Evolutionary conservation across 2,113 vertebrate species (phyloP), one percentile per base, ranked within the genome.

Genomic region (Cyphomyrus plagiostoma): DNA sequence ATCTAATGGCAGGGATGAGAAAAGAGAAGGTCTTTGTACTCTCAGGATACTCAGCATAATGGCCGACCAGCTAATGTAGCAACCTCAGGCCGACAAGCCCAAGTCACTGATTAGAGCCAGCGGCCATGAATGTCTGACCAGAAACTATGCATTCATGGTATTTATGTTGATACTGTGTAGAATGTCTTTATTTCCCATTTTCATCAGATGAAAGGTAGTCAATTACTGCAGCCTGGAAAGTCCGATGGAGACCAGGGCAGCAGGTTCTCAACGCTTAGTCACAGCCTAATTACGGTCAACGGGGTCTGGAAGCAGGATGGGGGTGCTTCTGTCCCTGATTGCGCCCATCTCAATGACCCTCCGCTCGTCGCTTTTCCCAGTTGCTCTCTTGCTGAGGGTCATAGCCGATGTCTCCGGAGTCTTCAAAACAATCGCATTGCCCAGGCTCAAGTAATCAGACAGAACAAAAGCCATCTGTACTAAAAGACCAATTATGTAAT

Each of bases 271-370:
- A n/a, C 10, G 39, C 19, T 89, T 56, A 89, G 58, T 86, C 56
- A 56, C 74, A 83, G 77, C 52, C 80, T 89, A 89, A 89, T 89
- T 53, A 89, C 56, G 49, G 53, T 62, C 56, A 50, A 39, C 45
- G 42, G 50, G 45, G 82, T 15, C n/a, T 13, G 52, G 26, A 23
- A 23, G n/a, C n/a, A 30, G 70, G 30, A 66, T 26, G 30, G 35
- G 13, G 70, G 4, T 17, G 70, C 70, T 77, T 0, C 26, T 17
- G 70, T 77, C 80, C 45, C 52, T 89, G 89, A 89, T 89, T 89
- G 89, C 52, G 45, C 77, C 15, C 45, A 80, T 89, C 82, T 89
- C 53, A 85, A 89, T 45, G 26, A 85, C 42, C 30, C 53, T 53
- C 13, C 30, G 42, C 35, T 48, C 39, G 4, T 50, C 26, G 30